Percentiles rank a stretch among this genome's conserved stretches.
Evolutionary conservation across 1,140 invertebrate genomes (phyloP).

Genomic region (Achroia grisella): DNA sequence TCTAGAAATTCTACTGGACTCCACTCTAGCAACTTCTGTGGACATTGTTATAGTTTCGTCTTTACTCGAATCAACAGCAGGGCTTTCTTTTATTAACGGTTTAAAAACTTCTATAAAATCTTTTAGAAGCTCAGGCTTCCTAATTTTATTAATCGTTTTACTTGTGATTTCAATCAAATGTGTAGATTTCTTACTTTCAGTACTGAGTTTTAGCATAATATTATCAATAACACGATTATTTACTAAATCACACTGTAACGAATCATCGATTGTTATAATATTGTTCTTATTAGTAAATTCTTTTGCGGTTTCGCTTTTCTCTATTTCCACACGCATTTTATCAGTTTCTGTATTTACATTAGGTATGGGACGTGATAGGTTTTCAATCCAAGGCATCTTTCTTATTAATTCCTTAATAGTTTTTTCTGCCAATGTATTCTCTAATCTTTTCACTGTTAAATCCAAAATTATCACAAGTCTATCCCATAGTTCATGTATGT

Average conservation of each 20-base stretch:
- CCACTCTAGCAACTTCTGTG: constrained; percentile 10
- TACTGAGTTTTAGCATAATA: constrained; percentile 25
- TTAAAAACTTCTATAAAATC: constrained; percentile 35
- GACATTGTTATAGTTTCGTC: constrained; percentile 24
- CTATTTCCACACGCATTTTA: background rate
- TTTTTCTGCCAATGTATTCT: constrained; percentile 39
- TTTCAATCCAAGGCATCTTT: constrained; percentile 22
- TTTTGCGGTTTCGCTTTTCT: background rate
- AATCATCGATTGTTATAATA: constrained; percentile 13
- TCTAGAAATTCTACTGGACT: background rate
- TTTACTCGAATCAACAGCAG: constrained; percentile 10
- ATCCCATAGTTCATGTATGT: constrained; percentile 37
- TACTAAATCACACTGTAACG: constrained; percentile 38
- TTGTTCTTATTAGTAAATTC: background rate
- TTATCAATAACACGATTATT: constrained; percentile 37
- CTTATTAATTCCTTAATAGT: constrained; percentile 36
- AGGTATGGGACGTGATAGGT: constrained; percentile 2
- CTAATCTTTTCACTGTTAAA: constrained; percentile 36
- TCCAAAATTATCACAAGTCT: constrained; percentile 34
- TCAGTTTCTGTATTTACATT: background rate
- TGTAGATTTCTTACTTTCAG: constrained; percentile 11
- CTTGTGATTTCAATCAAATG: constrained; percentile 6
- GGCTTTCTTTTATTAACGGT: constrained; percentile 10
- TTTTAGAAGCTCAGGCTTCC: constrained; percentile 16
- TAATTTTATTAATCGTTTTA: constrained; percentile 14